Base-by-base conservation (phyloP, 2,113 vertebrate genomes). In the Capreolus pygargus region DNA sequence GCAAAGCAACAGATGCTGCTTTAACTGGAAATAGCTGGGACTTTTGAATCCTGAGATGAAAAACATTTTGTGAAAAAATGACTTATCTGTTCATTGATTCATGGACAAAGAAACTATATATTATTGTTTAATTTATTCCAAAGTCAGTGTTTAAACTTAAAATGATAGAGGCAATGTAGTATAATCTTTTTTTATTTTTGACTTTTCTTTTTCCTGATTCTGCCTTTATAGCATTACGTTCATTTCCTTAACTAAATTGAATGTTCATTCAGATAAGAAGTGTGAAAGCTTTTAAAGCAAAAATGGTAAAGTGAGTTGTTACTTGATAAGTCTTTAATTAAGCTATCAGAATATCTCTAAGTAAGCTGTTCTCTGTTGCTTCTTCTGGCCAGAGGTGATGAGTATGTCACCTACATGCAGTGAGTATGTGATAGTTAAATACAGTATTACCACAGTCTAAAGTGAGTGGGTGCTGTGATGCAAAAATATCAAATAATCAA, bases 1-100 rank as follows among this genome's bases (percentile, higher is more conserved):
- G 95, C 54, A 95, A 96, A 98, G 95, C 82, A 95, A 92, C 97
- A 98, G 97, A 98, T 98, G 97, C 92, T 98, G 84, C 95, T 97
- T 36, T 36, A 83, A 91, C 97, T 96, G 93, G 95, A 97, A 98
- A 98, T 96, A 98, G 97, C 94, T 96, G 89, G 89, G 79, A 81
- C 96, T 98, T 96, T 58, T 94, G 92, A 94, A 91, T 95, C 93
- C 95, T 93, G 54, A 89, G 58, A 93, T 92, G 64, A 96, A 97
- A 97, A 98, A 95, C 79, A 97, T 92, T 91, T 97, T 95, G 93
- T 39, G 45, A n/a, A 57, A 64, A 82, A 91, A 83, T 67, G 23
- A 86, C 79, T 64, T 96, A 57, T 97, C 74, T 70, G 55, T 97
- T 57, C 47, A 79, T 36, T 91, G 93, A 97, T 94, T 96, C 70